phyloP scores from a whole-genome alignment of 35 echinoderm and acorn worm genomes.

The Lytechinus pictus region DNA sequence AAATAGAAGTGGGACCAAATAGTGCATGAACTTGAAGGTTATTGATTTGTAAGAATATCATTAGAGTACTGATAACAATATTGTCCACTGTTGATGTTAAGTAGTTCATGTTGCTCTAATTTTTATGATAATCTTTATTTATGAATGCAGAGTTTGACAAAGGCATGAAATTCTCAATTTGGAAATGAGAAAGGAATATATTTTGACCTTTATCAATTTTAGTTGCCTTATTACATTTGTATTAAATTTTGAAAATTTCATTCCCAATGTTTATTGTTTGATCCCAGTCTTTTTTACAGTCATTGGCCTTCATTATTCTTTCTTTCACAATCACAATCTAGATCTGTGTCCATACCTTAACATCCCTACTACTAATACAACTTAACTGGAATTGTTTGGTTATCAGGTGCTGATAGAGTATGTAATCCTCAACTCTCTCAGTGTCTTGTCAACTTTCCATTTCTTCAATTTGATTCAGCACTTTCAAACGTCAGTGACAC shows the following conservation, averaged over 20 bases:
- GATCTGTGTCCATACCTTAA: background rate
- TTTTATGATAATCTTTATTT: background rate
- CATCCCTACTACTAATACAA: background rate
- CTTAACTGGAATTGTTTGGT: constrained; percentile 5
- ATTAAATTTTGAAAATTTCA: background rate
- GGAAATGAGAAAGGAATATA: too few relatives aligned
- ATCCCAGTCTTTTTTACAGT: background rate
- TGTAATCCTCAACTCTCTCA: background rate
- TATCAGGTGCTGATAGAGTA: background rate
- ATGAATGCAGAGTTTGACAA: too few relatives aligned
- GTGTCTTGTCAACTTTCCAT: background rate
- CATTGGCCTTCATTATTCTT: background rate
- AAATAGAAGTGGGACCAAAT: background rate
- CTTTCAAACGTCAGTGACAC: constrained; percentile 10
- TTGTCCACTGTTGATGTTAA: background rate
- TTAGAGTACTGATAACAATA: background rate
- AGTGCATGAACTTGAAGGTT: background rate
- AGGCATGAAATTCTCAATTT: too few relatives aligned
- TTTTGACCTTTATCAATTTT: too few relatives aligned
- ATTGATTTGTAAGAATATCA: background rate
- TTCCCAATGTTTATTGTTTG: background rate
- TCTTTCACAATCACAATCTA: background rate
- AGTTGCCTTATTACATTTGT: too few relatives aligned
- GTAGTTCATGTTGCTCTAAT: background rate
- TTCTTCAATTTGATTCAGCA: background rate